Evolutionary conservation across 2,113 vertebrate species (phyloP), one percentile per base, ranked within the genome.

Genomic region (Axis porcinus): DNA sequence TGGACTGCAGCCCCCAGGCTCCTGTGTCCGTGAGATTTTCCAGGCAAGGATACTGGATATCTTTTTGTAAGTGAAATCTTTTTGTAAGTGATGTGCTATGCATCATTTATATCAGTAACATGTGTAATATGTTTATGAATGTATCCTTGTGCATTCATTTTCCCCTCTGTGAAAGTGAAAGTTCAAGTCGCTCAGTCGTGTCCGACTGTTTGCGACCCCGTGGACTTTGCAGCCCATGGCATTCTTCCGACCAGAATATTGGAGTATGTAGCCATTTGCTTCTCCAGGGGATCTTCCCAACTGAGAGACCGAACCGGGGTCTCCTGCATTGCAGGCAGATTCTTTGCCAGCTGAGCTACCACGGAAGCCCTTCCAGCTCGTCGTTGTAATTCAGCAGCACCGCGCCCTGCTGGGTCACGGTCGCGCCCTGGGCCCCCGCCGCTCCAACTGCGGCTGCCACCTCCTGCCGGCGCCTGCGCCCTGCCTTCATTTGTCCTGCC

Each of bases 381-480:
- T 99, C 99, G 99, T 99, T 99, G 99, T 99, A 99, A 11, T 99
- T 99, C 98, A 99, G 99, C 70, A 99, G 98, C 47, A 99, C 99
- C 0, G 99, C 99, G 89, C 99, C 99, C 97, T 99, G 98, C 92
- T 99, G 99, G 96, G 98, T 99, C 99, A 99, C 99, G 96, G 76
- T 90, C 55, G 27, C 95, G 60, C 7, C 74, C 6, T 1, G 16
- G 5, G n/a, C 12, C 19, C 30, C 19, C 1, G 6, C 57, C 23
- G 4, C 79, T 5, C 23, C 50, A 86, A 45, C 88, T 27, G 78
- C 87, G 95, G 19, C 64, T 17, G 10, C 25, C 50, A 6, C 92
- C 16, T 33, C 64, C 21, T 1, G 6, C 15, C 11, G 2, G 95
- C 93, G 78, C 95, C 62, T 64, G 96, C 95, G 64, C 95, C 36